Evolutionary conservation across 2,888 invertebrate genomes (phyloP).

Genomic region (Cryptus viduatorius): DNA sequence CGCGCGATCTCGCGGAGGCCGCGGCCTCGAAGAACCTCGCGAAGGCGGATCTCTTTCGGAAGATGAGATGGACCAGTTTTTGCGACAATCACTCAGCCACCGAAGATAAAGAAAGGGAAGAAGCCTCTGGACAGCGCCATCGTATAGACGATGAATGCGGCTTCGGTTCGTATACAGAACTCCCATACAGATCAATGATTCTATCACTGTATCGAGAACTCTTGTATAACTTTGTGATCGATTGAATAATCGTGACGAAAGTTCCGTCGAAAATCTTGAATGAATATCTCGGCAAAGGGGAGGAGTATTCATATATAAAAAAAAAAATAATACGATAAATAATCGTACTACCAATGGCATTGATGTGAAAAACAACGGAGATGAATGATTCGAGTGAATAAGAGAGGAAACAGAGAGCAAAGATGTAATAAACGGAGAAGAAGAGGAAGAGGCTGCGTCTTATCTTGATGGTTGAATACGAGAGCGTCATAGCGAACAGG

Average conservation of each 20-base stretch:
- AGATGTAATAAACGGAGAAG: background rate
- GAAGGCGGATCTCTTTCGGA: constrained; percentile 34
- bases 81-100: constrained; percentile 23
- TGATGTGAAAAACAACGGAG: background rate
- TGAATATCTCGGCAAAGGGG: background rate
- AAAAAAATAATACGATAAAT: too few species aligned
- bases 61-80: constrained; percentile 48
- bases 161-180: too few species aligned
- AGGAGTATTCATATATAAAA: too few species aligned
- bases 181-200: background rate
- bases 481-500: constrained; percentile 76
- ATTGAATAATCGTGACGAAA: constrained; percentile 33
- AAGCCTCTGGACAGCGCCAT: constrained; percentile 18
- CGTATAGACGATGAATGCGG: background rate
- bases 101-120: constrained; percentile 20
- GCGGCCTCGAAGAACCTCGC: constrained; percentile 51
- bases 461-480: constrained; percentile 76
- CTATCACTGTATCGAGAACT: constrained; percentile 1
- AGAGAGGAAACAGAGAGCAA: constrained; percentile 38
- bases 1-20: constrained; percentile 44
- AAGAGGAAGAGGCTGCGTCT: constrained; percentile 59
- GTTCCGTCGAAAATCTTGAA: constrained; percentile 29
- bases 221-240: background rate
- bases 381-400: background rate
- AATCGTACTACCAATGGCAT: too few species aligned